Percentiles rank a stretch among this genome's conserved stretches.
phyloP scores from a whole-genome alignment of 1,140 invertebrate genomes.

The Sipha flava region DNA sequence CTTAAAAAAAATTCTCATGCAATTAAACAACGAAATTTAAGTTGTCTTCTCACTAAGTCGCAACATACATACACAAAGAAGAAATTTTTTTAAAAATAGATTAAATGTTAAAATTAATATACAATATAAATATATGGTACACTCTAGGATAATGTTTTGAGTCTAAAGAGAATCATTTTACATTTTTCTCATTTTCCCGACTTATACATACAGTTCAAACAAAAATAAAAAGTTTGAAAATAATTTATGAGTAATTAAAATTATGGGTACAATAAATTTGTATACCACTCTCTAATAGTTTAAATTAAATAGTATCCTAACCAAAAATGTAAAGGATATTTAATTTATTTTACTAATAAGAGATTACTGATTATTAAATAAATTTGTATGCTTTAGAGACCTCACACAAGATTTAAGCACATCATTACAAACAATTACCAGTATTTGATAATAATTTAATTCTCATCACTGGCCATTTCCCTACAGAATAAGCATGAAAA shows the following conservation, averaged over 20 bases:
- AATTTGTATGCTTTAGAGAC: not conserved
- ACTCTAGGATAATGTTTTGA: conserved; percentile 10
- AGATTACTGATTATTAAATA: conserved; percentile 11
- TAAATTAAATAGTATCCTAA: not conserved
- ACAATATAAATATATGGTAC: conserved; percentile 6
- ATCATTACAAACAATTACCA: not conserved
- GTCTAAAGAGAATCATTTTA: not conserved
- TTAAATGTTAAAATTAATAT: conserved; percentile 20
- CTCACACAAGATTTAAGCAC: not conserved
- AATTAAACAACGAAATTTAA: not conserved
- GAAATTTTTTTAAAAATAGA: conserved; percentile 1
- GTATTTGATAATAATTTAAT: conserved; percentile 11
- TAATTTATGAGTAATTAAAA: not conserved
- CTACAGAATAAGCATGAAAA: not conserved
- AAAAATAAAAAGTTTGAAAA: not conserved
- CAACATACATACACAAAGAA: not conserved
- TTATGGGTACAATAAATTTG: not conserved
- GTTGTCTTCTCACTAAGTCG: conserved; percentile 11
- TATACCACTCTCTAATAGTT: not conserved
- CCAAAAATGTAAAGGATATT: not conserved
- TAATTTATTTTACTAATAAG: not conserved
- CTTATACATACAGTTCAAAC: not conserved
- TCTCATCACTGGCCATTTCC: not conserved
- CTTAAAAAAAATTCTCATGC: not conserved
- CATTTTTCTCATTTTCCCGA: not conserved